phyloP scores from a whole-genome alignment of 2,113 vertebrate species.

The Loxodonta africana region DNA sequence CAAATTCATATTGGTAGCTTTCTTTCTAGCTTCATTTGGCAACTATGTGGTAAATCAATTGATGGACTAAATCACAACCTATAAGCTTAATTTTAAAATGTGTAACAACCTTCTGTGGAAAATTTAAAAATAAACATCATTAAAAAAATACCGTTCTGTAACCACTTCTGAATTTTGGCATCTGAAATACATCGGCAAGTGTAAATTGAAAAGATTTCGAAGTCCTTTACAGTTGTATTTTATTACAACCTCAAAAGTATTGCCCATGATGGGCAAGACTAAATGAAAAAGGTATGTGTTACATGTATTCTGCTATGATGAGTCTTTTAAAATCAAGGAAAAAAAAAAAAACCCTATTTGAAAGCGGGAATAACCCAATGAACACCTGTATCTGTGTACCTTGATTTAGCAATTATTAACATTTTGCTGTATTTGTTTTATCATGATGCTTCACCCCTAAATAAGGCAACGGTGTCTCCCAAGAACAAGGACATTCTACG shows the following conservation, averaged over 20 bases:
- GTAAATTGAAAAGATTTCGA: neutral
- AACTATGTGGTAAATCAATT: neutral
- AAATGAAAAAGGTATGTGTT: neutral
- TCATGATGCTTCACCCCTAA: neutral
- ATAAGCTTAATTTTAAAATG: conserved; percentile 53
- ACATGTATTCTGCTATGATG: neutral
- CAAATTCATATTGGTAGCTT: neutral
- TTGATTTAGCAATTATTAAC: neutral
- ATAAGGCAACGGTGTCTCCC: neutral
- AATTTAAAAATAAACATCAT: conserved; percentile 38
- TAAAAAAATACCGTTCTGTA: conserved; percentile 1
- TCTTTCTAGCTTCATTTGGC: conserved; percentile 35
- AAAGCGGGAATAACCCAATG: neutral
- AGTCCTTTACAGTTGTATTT: conserved; percentile 13
- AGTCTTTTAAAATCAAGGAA: neutral
- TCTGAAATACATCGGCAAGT: conserved; percentile 54
- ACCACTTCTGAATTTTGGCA: conserved; percentile 36
- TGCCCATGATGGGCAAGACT: neutral
- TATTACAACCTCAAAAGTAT: neutral
- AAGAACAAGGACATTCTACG: neutral
- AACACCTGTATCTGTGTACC: neutral
- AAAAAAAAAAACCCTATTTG: neutral
- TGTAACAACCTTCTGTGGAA: conserved; percentile 28
- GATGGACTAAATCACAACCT: conserved; percentile 25
- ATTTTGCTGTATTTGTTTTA: neutral